phyloP scores from a whole-genome alignment of 2,113 vertebrate genomes.

The Talpa occidentalis region DNA sequence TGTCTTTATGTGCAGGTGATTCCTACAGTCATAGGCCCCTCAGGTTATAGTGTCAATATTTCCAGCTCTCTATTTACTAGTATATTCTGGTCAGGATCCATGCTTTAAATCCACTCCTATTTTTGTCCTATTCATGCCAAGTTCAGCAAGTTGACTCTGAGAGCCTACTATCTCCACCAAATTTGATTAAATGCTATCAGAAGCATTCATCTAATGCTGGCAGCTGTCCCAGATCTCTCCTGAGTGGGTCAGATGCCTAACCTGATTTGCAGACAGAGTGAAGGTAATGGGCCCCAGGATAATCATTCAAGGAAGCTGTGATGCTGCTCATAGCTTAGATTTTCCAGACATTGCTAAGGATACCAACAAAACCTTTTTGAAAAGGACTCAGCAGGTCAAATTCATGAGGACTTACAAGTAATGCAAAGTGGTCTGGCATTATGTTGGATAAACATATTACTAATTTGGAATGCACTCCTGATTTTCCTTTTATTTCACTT shows the following conservation, averaged over 20 bases:
- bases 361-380: constrained; percentile 29
- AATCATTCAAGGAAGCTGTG: constrained; percentile 39
- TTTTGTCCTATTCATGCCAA: constrained; percentile 37
- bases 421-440: neutral
- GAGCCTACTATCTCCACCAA: neutral
- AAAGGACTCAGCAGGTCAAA: constrained; percentile 35
- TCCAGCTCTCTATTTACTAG: constrained; percentile 31
- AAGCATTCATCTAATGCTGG: constrained; percentile 51
- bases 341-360: constrained; percentile 43
- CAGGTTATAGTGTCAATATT: neutral
- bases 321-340: constrained; percentile 7
- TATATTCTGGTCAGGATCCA: neutral
- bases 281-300: constrained; percentile 23
- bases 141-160: constrained; percentile 37
- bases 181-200: constrained; percentile 51
- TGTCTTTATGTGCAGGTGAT: neutral
- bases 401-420: constrained; percentile 20
- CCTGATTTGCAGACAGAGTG: constrained; percentile 45
- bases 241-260: neutral
- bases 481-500: constrained; percentile 42
- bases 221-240: constrained; percentile 53
- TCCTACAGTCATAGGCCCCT: neutral
- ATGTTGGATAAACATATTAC: neutral
- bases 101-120: constrained; percentile 40
- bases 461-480: neutral